These are phyloP conservation scores for Hydractinia symbiolongicarpus DNA, from an alignment of 30 jellyfish, hydroid and myxozoan species.

Conservation along the genomic window DNA sequence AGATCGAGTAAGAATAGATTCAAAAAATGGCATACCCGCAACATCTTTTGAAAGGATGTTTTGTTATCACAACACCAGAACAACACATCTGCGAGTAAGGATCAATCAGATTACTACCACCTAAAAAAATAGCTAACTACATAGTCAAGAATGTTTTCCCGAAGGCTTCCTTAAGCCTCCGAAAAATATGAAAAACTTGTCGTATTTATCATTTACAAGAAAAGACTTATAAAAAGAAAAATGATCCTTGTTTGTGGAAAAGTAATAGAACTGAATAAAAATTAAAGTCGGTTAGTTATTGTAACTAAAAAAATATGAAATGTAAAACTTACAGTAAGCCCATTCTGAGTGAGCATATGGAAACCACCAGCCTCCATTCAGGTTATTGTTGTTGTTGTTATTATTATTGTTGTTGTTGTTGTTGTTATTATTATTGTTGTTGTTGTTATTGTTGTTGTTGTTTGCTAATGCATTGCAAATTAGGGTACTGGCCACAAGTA, in stretches of 20 bases:
- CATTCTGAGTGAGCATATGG: not conserved
- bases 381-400: conserved; percentile 2
- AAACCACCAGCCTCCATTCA: not conserved
- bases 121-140: not conserved
- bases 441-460: conserved; percentile 19
- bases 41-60: not conserved
- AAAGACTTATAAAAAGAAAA: too few species aligned
- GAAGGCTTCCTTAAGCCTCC: too few species aligned
- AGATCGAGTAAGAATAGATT: not conserved
- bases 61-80: not conserved
- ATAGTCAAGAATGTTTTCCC: too few species aligned
- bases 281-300: not conserved
- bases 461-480: not conserved
- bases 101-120: not conserved
- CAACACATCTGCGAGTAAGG: conserved; percentile 11
- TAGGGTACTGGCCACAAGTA: not conserved
- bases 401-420: conserved; percentile 7
- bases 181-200: too few species aligned
- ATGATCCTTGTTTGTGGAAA: too few species aligned
- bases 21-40: conserved; percentile 2
- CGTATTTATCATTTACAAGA: too few species aligned
- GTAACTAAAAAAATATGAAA: not conserved
- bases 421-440: conserved; percentile 3
- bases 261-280: not conserved
- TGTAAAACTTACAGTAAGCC: not conserved